Percentiles rank a stretch among this genome's conserved stretches.
phyloP scores from a whole-genome alignment of 2,888 invertebrate genomes.

The Drosophila neoperkinsi region DNA sequence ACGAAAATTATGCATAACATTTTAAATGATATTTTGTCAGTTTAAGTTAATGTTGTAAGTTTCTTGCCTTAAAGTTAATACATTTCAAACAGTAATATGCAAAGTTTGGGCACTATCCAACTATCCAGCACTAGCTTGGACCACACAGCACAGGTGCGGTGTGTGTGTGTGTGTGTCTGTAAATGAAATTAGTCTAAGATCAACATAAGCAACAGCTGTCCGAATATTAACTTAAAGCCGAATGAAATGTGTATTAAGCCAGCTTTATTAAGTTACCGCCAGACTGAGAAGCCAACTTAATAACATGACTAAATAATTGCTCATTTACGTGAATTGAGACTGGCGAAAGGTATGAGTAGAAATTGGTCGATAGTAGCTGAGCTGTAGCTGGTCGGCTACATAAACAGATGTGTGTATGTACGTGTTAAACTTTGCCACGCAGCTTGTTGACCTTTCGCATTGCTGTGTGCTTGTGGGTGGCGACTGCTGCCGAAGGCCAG shows the following conservation, averaged over 20 bases:
- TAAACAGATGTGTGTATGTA: conserved; percentile 12
- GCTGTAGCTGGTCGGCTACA: not conserved
- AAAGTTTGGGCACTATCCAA: conserved; percentile 15
- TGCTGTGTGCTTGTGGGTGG: conserved; percentile 8
- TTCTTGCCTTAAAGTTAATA: not conserved
- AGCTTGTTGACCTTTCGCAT: conserved; percentile 60
- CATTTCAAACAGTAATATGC: not conserved
- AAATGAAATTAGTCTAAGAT: conserved; percentile 46
- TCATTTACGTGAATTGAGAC: conserved; percentile 63
- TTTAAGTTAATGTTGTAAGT: not conserved
- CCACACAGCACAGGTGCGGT: not conserved
- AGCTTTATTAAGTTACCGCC: conserved; percentile 43
- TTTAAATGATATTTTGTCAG: not conserved
- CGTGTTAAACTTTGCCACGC: conserved; percentile 55
- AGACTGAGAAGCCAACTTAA: conserved; percentile 45
- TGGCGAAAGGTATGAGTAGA: conserved; percentile 7
- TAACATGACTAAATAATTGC: conserved; percentile 71
- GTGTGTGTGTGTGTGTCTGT: not conserved
- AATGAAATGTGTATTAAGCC: conserved; percentile 36
- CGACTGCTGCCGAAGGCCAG: not conserved
- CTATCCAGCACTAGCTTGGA: not conserved
- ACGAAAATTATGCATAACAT: not conserved
- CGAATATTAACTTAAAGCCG: conserved; percentile 26
- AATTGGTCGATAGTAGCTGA: not conserved
- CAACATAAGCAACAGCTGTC: conserved; percentile 33